Evolutionary conservation across 2,888 invertebrate species (phyloP).

Genomic region (Calliphora vomitoria): DNA sequence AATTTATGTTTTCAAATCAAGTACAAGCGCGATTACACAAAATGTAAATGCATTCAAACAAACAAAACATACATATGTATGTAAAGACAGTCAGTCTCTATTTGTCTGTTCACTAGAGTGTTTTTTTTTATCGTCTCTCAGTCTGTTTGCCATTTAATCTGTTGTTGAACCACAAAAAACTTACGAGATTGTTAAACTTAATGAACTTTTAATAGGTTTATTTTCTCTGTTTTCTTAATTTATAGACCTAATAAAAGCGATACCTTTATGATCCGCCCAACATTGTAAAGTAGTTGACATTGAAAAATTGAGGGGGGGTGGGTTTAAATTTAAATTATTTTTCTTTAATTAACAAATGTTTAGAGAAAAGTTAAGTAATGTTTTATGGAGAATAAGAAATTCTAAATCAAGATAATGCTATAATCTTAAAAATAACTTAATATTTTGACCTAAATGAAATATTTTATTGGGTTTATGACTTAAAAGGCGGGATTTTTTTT

Average conservation of each 20-base stretch:
- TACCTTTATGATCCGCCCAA: not conserved
- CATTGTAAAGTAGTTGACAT: not conserved
- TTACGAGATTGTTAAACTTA: slow-evolving; percentile 52
- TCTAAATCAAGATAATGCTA: too few relatives aligned
- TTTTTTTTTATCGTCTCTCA: slow-evolving; percentile 1
- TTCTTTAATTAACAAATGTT: not conserved
- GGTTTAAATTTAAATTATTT: not conserved
- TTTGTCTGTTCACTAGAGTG: slow-evolving; percentile 2
- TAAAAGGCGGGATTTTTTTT: too few relatives aligned
- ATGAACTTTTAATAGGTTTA: slow-evolving; percentile 45
- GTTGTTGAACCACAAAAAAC: slow-evolving; percentile 35
- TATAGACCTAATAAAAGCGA: not conserved
- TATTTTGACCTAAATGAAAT: too few relatives aligned
- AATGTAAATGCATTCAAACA: not conserved
- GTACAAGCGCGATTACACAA: slow-evolving; percentile 5
- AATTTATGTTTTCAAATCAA: slow-evolving; percentile 47
- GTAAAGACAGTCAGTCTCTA: not conserved
- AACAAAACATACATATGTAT: too few relatives aligned
- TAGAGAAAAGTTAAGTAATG: not conserved
- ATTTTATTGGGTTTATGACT: too few relatives aligned
- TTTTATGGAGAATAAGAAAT: too few relatives aligned
- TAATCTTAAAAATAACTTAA: too few relatives aligned
- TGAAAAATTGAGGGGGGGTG: not conserved
- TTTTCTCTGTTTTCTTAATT: slow-evolving; percentile 3
- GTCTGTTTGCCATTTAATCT: not conserved